Conservation (phyloP, 37 sponge, comb jelly and placozoan species). For the Cliona cf. orientalis region DNA sequence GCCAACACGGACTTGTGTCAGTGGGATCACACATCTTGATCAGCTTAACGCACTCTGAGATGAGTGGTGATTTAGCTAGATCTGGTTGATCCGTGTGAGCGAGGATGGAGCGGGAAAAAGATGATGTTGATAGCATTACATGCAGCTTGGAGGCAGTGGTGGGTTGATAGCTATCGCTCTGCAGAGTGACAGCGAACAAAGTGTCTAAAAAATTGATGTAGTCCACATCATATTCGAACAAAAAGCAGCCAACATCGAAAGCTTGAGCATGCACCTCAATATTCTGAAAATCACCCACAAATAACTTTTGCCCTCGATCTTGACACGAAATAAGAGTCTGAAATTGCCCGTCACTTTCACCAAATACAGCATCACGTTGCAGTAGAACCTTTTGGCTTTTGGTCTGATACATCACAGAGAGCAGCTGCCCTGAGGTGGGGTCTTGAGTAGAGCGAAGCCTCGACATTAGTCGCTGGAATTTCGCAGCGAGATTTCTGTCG, state of each 20-base stretch:
- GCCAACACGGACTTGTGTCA: conserved; percentile 6
- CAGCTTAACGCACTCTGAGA: background rate
- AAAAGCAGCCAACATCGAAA: conserved; percentile 12
- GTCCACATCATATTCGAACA: conserved; percentile 43
- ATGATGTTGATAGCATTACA: background rate
- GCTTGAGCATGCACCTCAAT: background rate
- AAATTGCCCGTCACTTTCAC: background rate
- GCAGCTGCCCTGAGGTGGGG: background rate
- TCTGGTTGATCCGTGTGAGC: no score
- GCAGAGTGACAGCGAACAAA: conserved; percentile 28
- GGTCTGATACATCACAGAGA: conserved; percentile 34
- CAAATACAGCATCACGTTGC: background rate
- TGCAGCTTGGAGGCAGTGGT: background rate
- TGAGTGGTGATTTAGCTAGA: background rate
- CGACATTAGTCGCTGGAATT: conserved; percentile 24
- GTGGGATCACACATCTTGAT: no score
- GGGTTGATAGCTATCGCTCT: no score
- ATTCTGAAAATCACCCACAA: background rate
- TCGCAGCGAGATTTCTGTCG: background rate
- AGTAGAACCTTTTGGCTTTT: conserved; percentile 12
- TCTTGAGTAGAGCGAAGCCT: conserved; percentile 21
- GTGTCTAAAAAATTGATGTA: conserved; percentile 47
- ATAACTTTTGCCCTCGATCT: no score
- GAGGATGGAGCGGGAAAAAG: background rate
- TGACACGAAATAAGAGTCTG: background rate